These are phyloP conservation scores for Hermodice carunculata DNA, from an alignment of 2,888 invertebrate genomes.

Conservation along the genomic window DNA sequence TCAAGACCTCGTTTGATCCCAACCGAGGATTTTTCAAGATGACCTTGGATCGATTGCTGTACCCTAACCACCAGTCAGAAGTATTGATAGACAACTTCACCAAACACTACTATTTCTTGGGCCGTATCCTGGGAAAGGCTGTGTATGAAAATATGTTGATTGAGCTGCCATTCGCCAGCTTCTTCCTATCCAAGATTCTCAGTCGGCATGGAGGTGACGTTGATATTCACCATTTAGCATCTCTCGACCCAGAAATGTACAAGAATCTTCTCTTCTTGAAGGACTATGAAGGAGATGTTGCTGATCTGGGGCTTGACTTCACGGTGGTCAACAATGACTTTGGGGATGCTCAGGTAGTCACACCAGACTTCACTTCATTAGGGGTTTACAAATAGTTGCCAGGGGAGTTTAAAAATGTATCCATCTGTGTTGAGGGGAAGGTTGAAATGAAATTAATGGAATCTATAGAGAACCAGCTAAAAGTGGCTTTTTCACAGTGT, in stretches of 20 bases:
- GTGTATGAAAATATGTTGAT: constrained; percentile 95
- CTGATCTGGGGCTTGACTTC: constrained; percentile 89
- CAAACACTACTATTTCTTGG: constrained; percentile 94
- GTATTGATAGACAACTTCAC: constrained; percentile 84
- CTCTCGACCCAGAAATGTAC: constrained; percentile 92
- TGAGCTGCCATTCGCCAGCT: constrained; percentile 95
- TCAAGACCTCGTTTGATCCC: constrained; percentile 95
- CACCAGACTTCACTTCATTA: too few relatives aligned
- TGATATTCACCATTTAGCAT: constrained; percentile 92
- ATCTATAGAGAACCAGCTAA: too few relatives aligned
- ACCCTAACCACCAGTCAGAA: constrained; percentile 94
- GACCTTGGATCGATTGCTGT: constrained; percentile 92
- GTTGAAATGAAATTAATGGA: too few relatives aligned
- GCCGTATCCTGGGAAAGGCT: constrained; percentile 94
- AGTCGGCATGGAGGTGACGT: constrained; percentile 77
- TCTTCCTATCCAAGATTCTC: constrained; percentile 91
- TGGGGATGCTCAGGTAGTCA: constrained; percentile 89
- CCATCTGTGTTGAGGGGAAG: too few relatives aligned
- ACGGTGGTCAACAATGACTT: constrained; percentile 87
- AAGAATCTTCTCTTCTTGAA: constrained; percentile 88
- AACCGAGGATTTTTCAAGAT: constrained; percentile 92
- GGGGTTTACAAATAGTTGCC: too few relatives aligned
- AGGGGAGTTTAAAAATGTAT: too few relatives aligned
- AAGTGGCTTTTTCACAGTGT: too few relatives aligned
- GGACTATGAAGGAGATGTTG: constrained; percentile 87